phyloP scores from a whole-genome alignment of 2,113 vertebrate species.

The Heptranchias perlo region DNA sequence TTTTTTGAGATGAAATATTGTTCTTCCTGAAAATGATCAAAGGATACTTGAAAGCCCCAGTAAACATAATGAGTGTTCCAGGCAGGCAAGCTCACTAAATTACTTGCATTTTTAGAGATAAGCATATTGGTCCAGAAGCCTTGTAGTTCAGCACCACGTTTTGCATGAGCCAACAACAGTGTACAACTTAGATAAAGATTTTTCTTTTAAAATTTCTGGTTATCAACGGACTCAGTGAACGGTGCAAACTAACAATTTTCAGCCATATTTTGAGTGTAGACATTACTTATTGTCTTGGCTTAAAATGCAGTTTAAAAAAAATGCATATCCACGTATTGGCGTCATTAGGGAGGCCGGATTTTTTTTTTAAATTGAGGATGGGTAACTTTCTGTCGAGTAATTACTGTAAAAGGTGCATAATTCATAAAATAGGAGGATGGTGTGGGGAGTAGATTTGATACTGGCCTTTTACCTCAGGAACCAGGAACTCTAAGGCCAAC shows the following conservation, averaged over 20 bases:
- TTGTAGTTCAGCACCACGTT: not conserved
- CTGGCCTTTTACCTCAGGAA: not conserved
- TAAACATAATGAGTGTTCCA: not conserved
- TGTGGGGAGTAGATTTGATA: not conserved
- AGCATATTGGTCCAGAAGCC: not conserved
- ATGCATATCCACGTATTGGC: not conserved
- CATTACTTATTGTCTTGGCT: not conserved
- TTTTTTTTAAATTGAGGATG: not conserved
- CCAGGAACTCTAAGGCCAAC: not conserved
- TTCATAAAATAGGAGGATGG: not conserved
- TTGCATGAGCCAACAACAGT: not conserved
- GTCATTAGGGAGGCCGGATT: not conserved
- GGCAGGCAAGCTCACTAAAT: not conserved
- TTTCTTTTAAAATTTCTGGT: not conserved
- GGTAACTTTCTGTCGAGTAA: not conserved
- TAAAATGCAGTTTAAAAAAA: not conserved
- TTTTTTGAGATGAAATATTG: not conserved
- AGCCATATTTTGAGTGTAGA: not conserved
- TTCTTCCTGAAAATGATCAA: not conserved
- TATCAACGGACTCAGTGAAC: not conserved
- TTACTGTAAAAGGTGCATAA: not conserved
- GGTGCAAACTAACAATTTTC: not conserved
- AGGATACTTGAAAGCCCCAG: not conserved
- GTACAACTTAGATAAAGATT: not conserved
- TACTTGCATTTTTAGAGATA: not conserved